A percentile compares a stretch with the other conserved stretches of the same genome.
phyloP scores from a whole-genome alignment of 2,888 invertebrate species.

The Melanchra persicariae region DNA sequence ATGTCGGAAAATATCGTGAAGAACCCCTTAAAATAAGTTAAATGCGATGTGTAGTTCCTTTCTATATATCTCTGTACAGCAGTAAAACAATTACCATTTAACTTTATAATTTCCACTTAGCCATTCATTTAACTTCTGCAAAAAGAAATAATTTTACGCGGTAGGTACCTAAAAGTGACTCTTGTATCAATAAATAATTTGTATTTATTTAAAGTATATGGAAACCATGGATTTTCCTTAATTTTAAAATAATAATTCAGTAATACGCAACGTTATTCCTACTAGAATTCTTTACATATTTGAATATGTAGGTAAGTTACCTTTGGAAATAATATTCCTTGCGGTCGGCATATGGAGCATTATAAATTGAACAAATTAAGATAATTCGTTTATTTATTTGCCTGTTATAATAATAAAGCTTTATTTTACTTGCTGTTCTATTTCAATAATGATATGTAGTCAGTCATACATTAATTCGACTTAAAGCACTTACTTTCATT shows the following conservation, averaged over 20 bases:
- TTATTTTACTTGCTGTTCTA: background rate
- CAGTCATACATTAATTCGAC: background rate
- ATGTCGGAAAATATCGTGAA: background rate
- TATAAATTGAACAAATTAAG: background rate
- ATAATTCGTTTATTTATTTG: background rate
- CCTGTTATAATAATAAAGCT: background rate
- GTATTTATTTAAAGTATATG: no score
- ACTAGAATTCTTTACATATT: conserved; percentile 6
- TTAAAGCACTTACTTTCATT: no score
- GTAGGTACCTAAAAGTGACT: no score
- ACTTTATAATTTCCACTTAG: background rate
- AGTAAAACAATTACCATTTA: background rate
- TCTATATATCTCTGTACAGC: background rate
- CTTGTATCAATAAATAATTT: background rate
- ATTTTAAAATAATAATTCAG: conserved; percentile 1
- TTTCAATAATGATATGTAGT: background rate
- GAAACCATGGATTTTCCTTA: background rate
- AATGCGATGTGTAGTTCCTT: no score
- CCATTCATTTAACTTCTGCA: no score
- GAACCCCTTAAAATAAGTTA: background rate
- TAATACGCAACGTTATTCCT: background rate
- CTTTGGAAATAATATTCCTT: conserved; percentile 13
- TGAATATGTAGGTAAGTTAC: background rate
- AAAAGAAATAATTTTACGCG: no score
- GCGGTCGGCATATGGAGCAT: background rate